phyloP scores from a whole-genome alignment of 1,140 invertebrate species.

The Lordiphosa mommai region DNA sequence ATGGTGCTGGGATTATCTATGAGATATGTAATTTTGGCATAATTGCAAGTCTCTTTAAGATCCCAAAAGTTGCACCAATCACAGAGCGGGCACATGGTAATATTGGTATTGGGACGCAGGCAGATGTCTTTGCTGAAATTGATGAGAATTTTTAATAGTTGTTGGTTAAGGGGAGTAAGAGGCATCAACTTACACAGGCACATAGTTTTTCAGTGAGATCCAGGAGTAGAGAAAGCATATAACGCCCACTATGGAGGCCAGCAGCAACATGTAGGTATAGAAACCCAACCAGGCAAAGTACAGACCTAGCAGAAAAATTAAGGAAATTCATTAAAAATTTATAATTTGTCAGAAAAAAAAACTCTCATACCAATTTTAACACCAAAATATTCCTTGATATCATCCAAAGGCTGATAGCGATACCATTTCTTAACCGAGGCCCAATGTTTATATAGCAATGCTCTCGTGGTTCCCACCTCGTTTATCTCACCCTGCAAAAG shows the following conservation, averaged over 20 bases:
- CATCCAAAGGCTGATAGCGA: conserved; percentile 93
- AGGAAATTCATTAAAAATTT: background rate
- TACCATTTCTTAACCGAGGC: conserved; percentile 89
- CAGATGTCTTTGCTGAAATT: conserved; percentile 90
- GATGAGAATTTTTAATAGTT: background rate
- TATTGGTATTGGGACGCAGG: conserved; percentile 80
- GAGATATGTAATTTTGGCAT: conserved; percentile 93
- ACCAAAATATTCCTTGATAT: conserved; percentile 95
- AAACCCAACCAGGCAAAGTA: conserved; percentile 99
- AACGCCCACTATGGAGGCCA: conserved; percentile 90
- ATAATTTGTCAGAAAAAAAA: no score
- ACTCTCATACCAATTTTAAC: conserved; percentile 88
- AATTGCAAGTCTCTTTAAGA: conserved; percentile 91
- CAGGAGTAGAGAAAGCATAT: conserved; percentile 91
- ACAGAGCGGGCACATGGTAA: conserved; percentile 92
- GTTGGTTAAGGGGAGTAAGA: background rate
- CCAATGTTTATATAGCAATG: conserved; percentile 92
- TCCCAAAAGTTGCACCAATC: conserved; percentile 95
- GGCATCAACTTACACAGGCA: conserved; percentile 83
- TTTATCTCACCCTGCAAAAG: conserved; percentile 85
- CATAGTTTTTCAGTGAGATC: conserved; percentile 86
- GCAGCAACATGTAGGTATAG: conserved; percentile 96
- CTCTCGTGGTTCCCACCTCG: conserved; percentile 85
- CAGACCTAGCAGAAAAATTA: conserved; percentile 74
- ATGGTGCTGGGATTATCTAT: conserved; percentile 97